These are phyloP conservation scores for Rattus rattus DNA, from an alignment of 2,113 vertebrate genomes.

Conservation along the genomic window DNA sequence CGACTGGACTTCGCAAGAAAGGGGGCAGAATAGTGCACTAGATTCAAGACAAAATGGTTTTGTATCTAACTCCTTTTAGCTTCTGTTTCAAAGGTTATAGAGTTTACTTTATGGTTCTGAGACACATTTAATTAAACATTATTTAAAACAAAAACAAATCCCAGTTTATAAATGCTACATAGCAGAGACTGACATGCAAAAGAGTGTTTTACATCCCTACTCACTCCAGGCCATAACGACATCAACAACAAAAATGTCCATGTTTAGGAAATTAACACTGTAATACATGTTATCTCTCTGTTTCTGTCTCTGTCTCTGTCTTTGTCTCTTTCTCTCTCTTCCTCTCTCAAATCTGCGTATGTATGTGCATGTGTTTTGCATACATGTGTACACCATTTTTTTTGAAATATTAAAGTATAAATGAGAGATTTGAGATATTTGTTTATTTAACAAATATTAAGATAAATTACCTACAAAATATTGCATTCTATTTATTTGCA, in stretches of 20 bases:
- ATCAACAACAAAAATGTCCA: neutral
- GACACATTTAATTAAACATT: conserved; percentile 59
- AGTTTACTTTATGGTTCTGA: conserved; percentile 39
- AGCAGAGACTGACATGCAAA: neutral
- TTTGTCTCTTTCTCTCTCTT: too few species aligned
- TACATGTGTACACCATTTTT: neutral
- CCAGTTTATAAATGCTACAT: conserved; percentile 1
- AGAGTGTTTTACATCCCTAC: neutral
- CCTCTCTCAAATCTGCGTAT: neutral
- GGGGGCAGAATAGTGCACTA: neutral
- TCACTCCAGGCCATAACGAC: neutral
- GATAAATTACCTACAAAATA: neutral
- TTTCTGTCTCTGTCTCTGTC: too few species aligned
- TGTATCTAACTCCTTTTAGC: conserved; percentile 49
- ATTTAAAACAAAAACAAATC: conserved; percentile 64
- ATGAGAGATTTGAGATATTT: neutral
- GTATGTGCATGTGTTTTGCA: neutral
- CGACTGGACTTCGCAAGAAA: conserved; percentile 52
- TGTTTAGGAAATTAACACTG: neutral
- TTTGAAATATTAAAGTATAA: neutral
- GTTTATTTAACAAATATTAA: neutral
- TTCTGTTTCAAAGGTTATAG: conserved; percentile 53
- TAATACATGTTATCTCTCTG: neutral
- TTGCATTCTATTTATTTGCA: neutral
- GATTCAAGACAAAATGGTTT: conserved; percentile 69